These are phyloP conservation scores for Ameiurus melas DNA, from an alignment of 2,113 vertebrate genomes.

Conservation along the genomic window DNA sequence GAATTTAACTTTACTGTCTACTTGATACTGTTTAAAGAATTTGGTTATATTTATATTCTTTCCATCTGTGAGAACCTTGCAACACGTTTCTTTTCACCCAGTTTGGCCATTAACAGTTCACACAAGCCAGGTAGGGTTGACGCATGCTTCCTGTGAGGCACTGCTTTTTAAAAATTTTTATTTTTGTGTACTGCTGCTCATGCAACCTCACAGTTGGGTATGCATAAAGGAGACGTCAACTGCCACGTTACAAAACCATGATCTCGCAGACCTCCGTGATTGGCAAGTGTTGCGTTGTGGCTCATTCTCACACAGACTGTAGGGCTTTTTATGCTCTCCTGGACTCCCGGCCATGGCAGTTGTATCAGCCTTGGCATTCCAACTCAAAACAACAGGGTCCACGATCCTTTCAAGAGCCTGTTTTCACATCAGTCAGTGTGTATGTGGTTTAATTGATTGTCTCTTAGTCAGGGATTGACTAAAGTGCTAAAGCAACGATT, in stretches of 20 bases:
- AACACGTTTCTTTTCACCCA: neutral
- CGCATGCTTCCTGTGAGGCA: neutral
- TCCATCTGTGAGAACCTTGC: neutral
- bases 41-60: neutral
- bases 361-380: neutral
- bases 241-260: neutral
- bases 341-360: neutral
- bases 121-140: neutral
- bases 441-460: neutral
- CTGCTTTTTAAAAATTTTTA: neutral
- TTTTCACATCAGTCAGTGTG: neutral
- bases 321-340: neutral
- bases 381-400: neutral
- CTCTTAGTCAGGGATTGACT: neutral
- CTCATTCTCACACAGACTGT: neutral
- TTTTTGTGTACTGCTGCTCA: neutral
- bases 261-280: neutral
- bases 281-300: neutral
- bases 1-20: neutral
- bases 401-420: neutral
- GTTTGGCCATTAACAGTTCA: neutral
- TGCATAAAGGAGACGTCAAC: neutral
- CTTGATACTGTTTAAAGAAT: neutral
- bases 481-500: neutral
- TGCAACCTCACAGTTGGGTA: neutral